Conservation (phyloP, 1,140 invertebrate species). For the Micrasema minimum region DNA sequence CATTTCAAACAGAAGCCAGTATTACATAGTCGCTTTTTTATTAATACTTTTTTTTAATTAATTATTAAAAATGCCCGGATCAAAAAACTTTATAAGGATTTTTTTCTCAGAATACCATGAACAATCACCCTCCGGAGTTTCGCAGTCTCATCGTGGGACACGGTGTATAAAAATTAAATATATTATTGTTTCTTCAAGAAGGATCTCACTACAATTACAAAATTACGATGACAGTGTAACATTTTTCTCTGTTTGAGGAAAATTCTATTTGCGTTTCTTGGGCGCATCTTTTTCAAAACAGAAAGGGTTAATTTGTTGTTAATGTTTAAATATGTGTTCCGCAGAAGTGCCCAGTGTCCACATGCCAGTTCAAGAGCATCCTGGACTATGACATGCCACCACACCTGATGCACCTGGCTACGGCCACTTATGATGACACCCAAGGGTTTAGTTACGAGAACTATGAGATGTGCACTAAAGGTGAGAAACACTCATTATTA, state of each 20-base stretch:
- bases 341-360: conserved; percentile 2
- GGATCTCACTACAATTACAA: neutral
- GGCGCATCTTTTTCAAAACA: no score
- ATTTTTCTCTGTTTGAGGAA: neutral
- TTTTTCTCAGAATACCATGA: no score
- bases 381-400: conserved; percentile 25
- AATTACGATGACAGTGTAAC: neutral
- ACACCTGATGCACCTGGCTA: conserved; percentile 13
- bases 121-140: no score
- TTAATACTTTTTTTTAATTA: no score
- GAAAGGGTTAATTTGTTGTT: no score
- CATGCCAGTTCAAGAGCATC: conserved; percentile 25
- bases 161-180: neutral
- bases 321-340: no score
- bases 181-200: neutral
- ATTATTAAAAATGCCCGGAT: no score
- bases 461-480: conserved; percentile 20
- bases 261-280: neutral
- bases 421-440: conserved; percentile 7
- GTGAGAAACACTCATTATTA: no score
- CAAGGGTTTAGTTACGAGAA: conserved; percentile 18
- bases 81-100: no score
- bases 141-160: no score
- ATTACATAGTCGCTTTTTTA: no score
- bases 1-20: no score